These are phyloP conservation scores for Nephrotoma flavescens DNA, from an alignment of 2,888 invertebrate genomes.

Conservation along the genomic window DNA sequence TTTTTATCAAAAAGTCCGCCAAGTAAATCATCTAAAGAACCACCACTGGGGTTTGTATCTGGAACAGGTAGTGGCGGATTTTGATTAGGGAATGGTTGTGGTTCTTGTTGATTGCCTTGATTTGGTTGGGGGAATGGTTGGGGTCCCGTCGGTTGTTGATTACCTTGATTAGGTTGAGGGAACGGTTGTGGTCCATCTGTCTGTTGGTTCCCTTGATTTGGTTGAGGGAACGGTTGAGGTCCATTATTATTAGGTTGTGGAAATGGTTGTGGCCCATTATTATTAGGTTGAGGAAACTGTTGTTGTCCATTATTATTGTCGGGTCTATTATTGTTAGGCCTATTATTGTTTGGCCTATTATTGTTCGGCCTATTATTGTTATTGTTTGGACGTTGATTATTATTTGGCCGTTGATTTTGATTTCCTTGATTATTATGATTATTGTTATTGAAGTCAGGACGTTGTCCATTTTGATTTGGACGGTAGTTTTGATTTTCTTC, in stretches of 20 bases:
- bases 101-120: background rate
- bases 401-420: background rate
- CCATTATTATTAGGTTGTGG: background rate
- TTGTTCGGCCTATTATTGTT: background rate
- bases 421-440: background rate
- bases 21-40: background rate
- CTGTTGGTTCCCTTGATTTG: background rate
- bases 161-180: background rate
- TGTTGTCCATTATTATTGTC: background rate
- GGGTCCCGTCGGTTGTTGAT: background rate
- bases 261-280: background rate
- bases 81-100: background rate
- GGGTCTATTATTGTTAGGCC: background rate
- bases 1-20: background rate
- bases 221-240: background rate
- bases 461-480: background rate
- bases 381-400: background rate
- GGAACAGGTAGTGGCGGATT: background rate
- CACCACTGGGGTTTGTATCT: background rate
- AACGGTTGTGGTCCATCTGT: background rate
- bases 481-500: background rate
- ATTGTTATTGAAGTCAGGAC: background rate
- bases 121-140: background rate
- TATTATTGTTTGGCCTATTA: background rate
- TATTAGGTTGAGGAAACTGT: background rate